Evolutionary conservation across 2,888 invertebrate genomes (phyloP).

Genomic region (Busseola fusca): DNA sequence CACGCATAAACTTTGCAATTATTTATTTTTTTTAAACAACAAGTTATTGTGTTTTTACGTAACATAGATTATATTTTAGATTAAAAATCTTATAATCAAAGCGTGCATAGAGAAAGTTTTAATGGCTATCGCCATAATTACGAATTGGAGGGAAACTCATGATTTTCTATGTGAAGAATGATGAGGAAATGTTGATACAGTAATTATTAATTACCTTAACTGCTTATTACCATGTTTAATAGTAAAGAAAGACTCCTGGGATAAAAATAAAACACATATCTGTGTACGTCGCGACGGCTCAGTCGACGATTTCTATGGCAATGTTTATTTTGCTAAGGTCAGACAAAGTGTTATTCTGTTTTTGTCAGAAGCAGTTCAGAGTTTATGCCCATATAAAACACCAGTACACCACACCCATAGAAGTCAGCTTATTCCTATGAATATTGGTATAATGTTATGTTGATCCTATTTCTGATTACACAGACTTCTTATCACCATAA

Average conservation of each 20-base stretch:
- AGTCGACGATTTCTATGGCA: neutral
- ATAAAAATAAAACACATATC: neutral
- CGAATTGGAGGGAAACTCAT: constrained; percentile 16
- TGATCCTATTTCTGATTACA: neutral
- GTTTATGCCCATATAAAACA: neutral
- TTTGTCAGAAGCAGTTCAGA: neutral
- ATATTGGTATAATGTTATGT: neutral
- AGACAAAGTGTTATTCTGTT: neutral
- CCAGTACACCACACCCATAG: neutral
- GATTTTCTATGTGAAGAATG: constrained; percentile 22
- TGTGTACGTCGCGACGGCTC: no score
- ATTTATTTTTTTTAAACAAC: constrained; percentile 39
- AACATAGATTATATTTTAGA: constrained; percentile 44
- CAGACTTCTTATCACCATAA: neutral
- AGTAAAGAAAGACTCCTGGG: neutral
- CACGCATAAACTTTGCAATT: constrained; percentile 27
- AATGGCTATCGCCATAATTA: constrained; percentile 32
- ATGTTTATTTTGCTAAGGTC: neutral
- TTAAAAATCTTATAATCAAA: constrained; percentile 47
- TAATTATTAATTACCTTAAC: constrained; percentile 2
- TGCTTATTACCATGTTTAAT: constrained; percentile 2
- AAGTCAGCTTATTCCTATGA: no score
- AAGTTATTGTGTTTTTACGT: constrained; percentile 41
- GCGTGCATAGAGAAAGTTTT: constrained; percentile 44
- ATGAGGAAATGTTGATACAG: constrained; percentile 22